A percentile compares a stretch with the other conserved stretches of the same genome.
Conservation (phyloP, 1,140 invertebrate species). For the Rhyzopertha dominica region DNA sequence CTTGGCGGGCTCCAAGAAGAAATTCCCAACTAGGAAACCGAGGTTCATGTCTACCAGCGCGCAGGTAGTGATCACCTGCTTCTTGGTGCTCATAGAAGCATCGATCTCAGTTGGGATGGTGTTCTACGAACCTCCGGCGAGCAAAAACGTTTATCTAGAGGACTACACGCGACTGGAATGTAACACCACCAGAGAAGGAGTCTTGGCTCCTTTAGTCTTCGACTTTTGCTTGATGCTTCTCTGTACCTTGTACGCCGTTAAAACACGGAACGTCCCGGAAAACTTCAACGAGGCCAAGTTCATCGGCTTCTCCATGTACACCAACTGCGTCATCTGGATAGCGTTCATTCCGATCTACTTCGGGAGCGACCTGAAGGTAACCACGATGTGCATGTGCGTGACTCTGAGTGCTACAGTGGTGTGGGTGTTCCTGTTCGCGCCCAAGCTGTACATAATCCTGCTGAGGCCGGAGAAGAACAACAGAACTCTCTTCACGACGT, state of each 20-base stretch:
- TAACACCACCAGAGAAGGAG: constrained; percentile 62
- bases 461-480: constrained; percentile 74
- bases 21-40: constrained; percentile 73
- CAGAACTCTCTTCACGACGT: constrained; percentile 70
- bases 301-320: constrained; percentile 83
- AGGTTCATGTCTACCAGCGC: constrained; percentile 55
- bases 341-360: constrained; percentile 85
- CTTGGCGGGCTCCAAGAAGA: constrained; percentile 75
- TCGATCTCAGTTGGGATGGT: constrained; percentile 65
- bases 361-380: constrained; percentile 66
- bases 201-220: constrained; percentile 72
- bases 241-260: constrained; percentile 80
- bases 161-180: constrained; percentile 61
- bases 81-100: constrained; percentile 66
- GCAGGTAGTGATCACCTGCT: constrained; percentile 60
- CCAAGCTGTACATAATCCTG: constrained; percentile 75
- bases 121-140: constrained; percentile 62
- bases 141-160: constrained; percentile 55
- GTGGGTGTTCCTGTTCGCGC: constrained; percentile 71
- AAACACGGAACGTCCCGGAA: constrained; percentile 81
- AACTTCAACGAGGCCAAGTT: constrained; percentile 86
- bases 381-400: constrained; percentile 67
- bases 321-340: constrained; percentile 82
- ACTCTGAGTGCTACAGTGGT: constrained; percentile 70
- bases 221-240: constrained; percentile 73